Evolutionary conservation across 2,113 vertebrate species (phyloP).

Genomic region (Zeus faber): DNA sequence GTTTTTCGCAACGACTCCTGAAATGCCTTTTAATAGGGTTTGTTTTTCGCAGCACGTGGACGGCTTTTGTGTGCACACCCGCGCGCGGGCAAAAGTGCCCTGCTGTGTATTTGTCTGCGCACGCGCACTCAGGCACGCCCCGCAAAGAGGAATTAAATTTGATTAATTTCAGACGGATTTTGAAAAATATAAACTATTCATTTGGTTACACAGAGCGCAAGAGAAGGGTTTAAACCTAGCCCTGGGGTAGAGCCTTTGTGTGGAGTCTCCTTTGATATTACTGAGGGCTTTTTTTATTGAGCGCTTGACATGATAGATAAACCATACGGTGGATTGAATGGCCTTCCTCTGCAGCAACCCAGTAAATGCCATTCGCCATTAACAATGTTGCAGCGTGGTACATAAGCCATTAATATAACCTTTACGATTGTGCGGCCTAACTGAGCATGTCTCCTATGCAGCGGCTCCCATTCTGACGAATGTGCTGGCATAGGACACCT

Average conservation of each 20-base stretch:
- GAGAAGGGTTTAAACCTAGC: constrained; percentile 69
- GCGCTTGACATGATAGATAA: constrained; percentile 78
- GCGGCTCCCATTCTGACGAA: constrained; percentile 55
- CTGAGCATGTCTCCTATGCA: constrained; percentile 61
- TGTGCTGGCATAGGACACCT: constrained; percentile 54
- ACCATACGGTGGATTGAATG: constrained; percentile 71
- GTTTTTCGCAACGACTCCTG: constrained; percentile 49
- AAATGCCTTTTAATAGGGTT: constrained; percentile 63
- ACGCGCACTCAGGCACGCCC: constrained; percentile 58
- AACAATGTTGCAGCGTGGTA: constrained; percentile 71
- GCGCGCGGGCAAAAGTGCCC: constrained; percentile 14
- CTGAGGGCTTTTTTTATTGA: constrained; percentile 70
- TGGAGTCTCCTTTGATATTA: constrained; percentile 73
- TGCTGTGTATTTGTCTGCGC: constrained; percentile 39
- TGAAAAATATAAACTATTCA: constrained; percentile 71
- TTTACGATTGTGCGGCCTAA: constrained; percentile 71
- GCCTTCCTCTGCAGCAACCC: constrained; percentile 66
- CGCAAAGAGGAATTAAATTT: constrained; percentile 65
- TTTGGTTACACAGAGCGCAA: constrained; percentile 67
- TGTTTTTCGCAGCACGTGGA: constrained; percentile 50
- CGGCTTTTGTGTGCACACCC: constrained; percentile 16
- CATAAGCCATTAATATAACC: constrained; percentile 76
- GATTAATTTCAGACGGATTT: constrained; percentile 69
- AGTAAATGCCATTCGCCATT: constrained; percentile 77
- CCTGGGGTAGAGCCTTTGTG: constrained; percentile 68